Conservation (phyloP, 2,888 invertebrate genomes). For the Cheilosia grossa region DNA sequence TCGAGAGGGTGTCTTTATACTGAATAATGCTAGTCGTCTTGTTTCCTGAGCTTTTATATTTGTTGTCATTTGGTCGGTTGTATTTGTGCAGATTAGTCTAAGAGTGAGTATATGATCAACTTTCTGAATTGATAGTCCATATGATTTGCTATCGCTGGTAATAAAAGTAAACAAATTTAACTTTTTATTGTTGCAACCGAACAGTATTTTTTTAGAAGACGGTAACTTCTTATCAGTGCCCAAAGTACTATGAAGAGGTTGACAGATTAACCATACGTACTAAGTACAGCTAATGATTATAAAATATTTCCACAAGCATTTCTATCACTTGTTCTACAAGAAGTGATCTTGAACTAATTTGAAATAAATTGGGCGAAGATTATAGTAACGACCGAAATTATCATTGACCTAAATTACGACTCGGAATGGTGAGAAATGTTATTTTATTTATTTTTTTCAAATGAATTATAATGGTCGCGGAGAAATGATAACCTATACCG, state of each 20-base stretch:
- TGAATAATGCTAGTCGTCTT: conserved; percentile 40
- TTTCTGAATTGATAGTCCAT: neutral
- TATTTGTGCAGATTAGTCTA: conserved; percentile 5
- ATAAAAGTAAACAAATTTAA: conserved; percentile 33
- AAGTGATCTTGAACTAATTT: conserved; percentile 47
- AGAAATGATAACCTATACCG: conserved; percentile 37
- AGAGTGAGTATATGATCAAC: neutral
- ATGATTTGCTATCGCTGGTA: conserved; percentile 23
- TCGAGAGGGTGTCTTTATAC: conserved; percentile 29
- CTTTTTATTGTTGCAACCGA: conserved; percentile 18
- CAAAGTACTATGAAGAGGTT: conserved; percentile 32
- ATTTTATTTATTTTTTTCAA: conserved; percentile 5
- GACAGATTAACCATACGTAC: conserved; percentile 12
- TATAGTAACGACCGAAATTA: neutral
- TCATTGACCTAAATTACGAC: conserved; percentile 34
- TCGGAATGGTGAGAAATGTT: conserved; percentile 5
- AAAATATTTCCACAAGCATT: conserved; percentile 12
- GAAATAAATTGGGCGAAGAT: conserved; percentile 14
- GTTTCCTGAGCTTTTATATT: conserved; percentile 63
- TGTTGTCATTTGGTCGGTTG: conserved; percentile 54
- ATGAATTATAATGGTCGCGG: neutral
- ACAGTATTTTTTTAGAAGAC: conserved; percentile 5
- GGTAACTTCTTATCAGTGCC: conserved; percentile 21
- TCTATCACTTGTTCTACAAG: conserved; percentile 18
- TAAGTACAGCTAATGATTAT: neutral